Conservation (phyloP, 2,113 vertebrate species). For the Corydoras maculifer region DNA sequence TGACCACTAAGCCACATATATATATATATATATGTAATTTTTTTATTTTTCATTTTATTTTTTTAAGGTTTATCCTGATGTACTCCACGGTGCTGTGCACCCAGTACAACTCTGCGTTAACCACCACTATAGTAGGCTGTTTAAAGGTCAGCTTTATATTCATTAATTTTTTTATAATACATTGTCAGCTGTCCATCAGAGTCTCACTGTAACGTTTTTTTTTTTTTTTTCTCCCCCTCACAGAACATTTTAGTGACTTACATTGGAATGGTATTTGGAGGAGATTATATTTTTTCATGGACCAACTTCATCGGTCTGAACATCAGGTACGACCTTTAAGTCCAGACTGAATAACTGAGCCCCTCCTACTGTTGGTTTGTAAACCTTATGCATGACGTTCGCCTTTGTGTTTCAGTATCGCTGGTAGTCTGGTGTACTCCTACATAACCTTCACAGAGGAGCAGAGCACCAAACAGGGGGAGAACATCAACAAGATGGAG, state of each 20-base stretch:
- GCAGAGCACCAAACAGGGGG: constrained; percentile 70
- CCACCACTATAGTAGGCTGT: constrained; percentile 94
- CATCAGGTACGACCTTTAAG: constrained; percentile 75
- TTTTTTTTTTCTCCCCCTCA: constrained; percentile 39
- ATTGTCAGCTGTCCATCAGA: no score
- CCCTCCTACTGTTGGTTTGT: background rate
- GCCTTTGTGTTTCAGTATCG: constrained; percentile 70
- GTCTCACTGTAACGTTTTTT: background rate
- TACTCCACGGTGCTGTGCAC: constrained; percentile 93
- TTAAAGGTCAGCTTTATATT: constrained; percentile 76
- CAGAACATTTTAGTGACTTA: constrained; percentile 97
- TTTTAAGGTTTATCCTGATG: constrained; percentile 84
- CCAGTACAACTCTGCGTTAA: constrained; percentile 94
- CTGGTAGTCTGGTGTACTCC: constrained; percentile 92
- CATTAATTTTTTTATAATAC: background rate
- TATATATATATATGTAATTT: background rate
- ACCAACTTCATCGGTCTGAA: constrained; percentile 93
- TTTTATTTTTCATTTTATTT: no score
- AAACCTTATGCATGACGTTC: background rate
- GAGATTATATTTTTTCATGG: constrained; percentile 98
- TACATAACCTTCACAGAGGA: constrained; percentile 90
- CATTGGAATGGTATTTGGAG: constrained; percentile 94
- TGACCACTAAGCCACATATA: no score
- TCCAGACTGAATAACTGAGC: background rate
- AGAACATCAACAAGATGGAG: constrained; percentile 43